Evolutionary conservation across 1,140 invertebrate genomes (phyloP), one percentile per base, ranked within the genome.

Genomic region (Hyposmocoma kahamanoa): DNA sequence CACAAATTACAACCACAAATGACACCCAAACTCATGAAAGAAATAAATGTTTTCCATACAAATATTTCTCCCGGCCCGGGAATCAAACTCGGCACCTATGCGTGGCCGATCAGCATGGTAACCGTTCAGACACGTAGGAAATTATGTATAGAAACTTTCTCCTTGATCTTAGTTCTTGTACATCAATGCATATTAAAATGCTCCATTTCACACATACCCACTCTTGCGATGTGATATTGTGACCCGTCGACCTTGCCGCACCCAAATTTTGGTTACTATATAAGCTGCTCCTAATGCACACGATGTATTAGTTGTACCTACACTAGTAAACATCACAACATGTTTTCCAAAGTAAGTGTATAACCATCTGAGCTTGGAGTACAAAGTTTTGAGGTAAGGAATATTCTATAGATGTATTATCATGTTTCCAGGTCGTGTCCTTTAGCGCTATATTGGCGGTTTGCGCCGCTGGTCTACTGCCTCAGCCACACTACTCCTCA

Each of bases 301-400:
- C 15, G 52, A 48, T 62, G 47, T 51, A 62, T 62, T 56, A 66
- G 59, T 66, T 61, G 55, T 48, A 39, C 53, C 49, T 39, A 56
- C 45, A 64, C 20, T n/a, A n/a, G n/a, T n/a, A n/a, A n/a, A n/a
- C 39, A 36, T 36, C 32, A 17, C 32, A 36, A 36, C 32, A 36
- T 62, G 59, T 62, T 55, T 49, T 46, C 46, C 41, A 62, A 62
- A 62, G 55, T 62, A 59, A 66, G 62, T 21, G 6, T 39, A 5
- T 5, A 6, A 11, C 24, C 5, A n/a, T n/a, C 5, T 26, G 24
- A 26, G 11, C 5, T 26, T 6, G 24, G 5, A 11, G 11, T 26
- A 26, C 5, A 26, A 26, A 26, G 11, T 26, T 11, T 5, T 26
- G 24, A n/a, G n/a, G n/a, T n/a, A n/a, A n/a, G n/a, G n/a, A 28